Conservation (phyloP, 2,888 invertebrate species). For the Didymodactylos carnosus region DNA sequence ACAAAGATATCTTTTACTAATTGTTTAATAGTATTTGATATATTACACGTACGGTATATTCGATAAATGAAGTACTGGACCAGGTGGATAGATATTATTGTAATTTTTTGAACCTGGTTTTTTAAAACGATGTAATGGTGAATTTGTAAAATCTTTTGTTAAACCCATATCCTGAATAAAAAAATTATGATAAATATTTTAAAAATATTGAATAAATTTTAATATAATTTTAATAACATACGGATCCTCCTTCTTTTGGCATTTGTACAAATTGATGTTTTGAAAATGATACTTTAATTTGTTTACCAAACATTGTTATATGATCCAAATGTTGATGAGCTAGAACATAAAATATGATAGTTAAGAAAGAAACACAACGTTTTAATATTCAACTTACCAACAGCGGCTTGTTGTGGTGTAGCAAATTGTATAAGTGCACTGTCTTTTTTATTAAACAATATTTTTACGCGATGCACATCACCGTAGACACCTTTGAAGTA, state of each 20-base stretch:
- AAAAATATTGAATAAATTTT: neutral
- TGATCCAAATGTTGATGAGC: conserved; percentile 70
- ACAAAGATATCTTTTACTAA: neutral
- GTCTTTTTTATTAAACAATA: conserved; percentile 98
- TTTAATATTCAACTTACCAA: conserved; percentile 50
- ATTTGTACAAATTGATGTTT: conserved; percentile 96
- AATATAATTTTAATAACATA: neutral
- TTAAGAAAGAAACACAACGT: neutral
- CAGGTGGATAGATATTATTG: conserved; percentile 98
- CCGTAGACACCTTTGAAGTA: conserved; percentile 75
- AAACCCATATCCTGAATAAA: conserved; percentile 61
- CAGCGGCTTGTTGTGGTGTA: conserved; percentile 90
- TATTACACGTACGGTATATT: conserved; percentile 75
- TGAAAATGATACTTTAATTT: conserved; percentile 87
- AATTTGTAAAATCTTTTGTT: conserved; percentile 92
- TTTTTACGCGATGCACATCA: conserved; percentile 98
- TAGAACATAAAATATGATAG: conserved; percentile 17
- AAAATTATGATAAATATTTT: neutral
- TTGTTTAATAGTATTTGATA: neutral
- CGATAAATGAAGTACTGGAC: conserved; percentile 89
- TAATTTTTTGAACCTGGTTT: conserved; percentile 99
- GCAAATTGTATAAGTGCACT: conserved; percentile 96
- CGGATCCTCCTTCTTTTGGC: conserved; percentile 77
- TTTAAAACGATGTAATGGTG: conserved; percentile 84
- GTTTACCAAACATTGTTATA: conserved; percentile 81